Percentiles rank a stretch among this genome's conserved stretches.
Evolutionary conservation across 2,888 invertebrate species (phyloP).

Genomic region (Ernsta delagoae): DNA sequence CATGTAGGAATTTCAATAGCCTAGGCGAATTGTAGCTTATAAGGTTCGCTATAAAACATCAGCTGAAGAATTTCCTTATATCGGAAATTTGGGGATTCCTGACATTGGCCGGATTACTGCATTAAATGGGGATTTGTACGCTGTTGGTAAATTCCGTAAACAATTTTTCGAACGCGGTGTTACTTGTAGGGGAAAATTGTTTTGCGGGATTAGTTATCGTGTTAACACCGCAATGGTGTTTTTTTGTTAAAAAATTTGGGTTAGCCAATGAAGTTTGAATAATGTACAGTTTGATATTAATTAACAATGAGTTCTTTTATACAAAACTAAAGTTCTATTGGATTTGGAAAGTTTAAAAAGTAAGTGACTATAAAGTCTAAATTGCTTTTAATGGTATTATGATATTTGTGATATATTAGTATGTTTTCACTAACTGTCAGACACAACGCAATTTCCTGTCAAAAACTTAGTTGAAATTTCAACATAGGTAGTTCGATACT

Average conservation of each 20-base stretch:
- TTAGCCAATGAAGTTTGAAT: too few relatives aligned
- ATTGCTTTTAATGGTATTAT: too few relatives aligned
- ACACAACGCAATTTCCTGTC: slow-evolving; percentile 1
- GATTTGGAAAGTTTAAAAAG: too few relatives aligned
- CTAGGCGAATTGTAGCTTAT: slow-evolving; percentile 35
- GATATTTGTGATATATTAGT: too few relatives aligned
- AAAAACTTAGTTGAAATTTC: not conserved
- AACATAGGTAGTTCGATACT: not conserved
- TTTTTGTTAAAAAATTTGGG: too few relatives aligned
- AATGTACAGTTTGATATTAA: too few relatives aligned
- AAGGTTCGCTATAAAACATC: slow-evolving; percentile 34
- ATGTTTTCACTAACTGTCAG: not conserved
- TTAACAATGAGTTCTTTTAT: too few relatives aligned
- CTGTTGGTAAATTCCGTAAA: slow-evolving; percentile 19
- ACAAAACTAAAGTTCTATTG: too few relatives aligned
- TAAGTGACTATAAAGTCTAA: too few relatives aligned
- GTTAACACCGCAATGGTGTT: not conserved
- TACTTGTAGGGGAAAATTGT: slow-evolving; percentile 17
- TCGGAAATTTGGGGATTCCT: slow-evolving; percentile 28
- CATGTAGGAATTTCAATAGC: slow-evolving; percentile 35
- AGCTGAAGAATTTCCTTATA: slow-evolving; percentile 33
- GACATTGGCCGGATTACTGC: slow-evolving; percentile 27
- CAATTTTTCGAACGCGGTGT: slow-evolving; percentile 17
- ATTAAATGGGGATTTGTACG: slow-evolving; percentile 22
- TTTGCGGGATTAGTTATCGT: slow-evolving; percentile 9